phyloP scores from a whole-genome alignment of 2,888 invertebrate genomes.

The Matsumyia berberina region DNA sequence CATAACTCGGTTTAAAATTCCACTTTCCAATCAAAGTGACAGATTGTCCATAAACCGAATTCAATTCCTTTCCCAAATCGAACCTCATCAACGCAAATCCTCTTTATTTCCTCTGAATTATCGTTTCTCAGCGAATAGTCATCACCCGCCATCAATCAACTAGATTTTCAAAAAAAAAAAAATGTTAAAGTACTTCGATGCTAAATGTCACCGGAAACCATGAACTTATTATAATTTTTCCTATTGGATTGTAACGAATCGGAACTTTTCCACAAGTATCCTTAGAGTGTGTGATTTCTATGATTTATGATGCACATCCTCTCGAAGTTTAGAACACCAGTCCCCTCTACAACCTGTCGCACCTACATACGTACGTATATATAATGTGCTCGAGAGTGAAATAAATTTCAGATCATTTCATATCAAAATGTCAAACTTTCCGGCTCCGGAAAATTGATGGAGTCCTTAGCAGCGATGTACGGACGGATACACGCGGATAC shows the following conservation, averaged over 20 bases:
- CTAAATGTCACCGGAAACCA: conserved; percentile 39
- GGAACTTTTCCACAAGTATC: conserved; percentile 8
- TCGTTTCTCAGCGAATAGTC: not conserved
- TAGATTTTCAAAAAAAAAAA: not conserved
- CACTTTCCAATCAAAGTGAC: no score
- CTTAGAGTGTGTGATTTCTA: not conserved
- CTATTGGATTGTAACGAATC: conserved; percentile 37
- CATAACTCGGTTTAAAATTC: no score
- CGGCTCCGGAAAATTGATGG: conserved; percentile 47
- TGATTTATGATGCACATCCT: conserved; percentile 53
- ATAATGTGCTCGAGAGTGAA: conserved; percentile 10
- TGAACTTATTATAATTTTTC: conserved; percentile 49
- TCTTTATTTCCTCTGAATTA: not conserved
- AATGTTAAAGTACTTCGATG: conserved; percentile 11
- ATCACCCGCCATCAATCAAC: conserved; percentile 30
- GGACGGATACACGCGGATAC: not conserved
- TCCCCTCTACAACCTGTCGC: not conserved
- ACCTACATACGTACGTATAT: no score
- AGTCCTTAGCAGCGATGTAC: not conserved
- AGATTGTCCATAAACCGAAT: not conserved
- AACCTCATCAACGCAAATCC: not conserved
- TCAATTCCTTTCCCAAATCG: not conserved
- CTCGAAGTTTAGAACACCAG: conserved; percentile 26
- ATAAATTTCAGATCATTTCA: conserved; percentile 51
- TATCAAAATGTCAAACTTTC: conserved; percentile 63